Conservation (phyloP, 2,888 invertebrate genomes). For the Drosophila affinis region DNA sequence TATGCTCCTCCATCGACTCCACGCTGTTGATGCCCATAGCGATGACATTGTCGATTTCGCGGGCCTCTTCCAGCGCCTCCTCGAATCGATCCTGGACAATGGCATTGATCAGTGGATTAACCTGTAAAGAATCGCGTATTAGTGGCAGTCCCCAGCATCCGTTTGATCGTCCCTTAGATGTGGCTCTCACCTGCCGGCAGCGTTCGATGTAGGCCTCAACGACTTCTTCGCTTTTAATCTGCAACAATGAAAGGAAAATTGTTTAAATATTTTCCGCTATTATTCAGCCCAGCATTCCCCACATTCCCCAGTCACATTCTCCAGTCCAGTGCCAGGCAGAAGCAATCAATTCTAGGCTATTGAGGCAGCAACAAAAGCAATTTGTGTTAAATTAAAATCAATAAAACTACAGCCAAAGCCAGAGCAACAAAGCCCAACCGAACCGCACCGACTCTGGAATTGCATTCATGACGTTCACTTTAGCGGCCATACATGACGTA, state of each 20-base stretch:
- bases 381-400: constrained; percentile 71
- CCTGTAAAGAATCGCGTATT: constrained; percentile 83
- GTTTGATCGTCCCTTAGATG: background rate
- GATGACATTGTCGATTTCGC: constrained; percentile 88
- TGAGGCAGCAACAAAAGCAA: constrained; percentile 57
- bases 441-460: background rate
- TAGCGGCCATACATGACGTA: constrained; percentile 43
- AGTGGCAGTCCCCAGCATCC: background rate
- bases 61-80: constrained; percentile 90
- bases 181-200: constrained; percentile 89
- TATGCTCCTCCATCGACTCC: constrained; percentile 87
- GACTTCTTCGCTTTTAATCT: constrained; percentile 89
- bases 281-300: constrained; percentile 25
- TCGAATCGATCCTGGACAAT: constrained; percentile 91
- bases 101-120: constrained; percentile 91
- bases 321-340: background rate
- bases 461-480: constrained; percentile 51
- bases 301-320: constrained; percentile 11
- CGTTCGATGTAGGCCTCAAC: constrained; percentile 90
- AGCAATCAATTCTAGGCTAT: constrained; percentile 31
- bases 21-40: constrained; percentile 85
- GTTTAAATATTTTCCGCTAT: constrained; percentile 3
- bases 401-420: constrained; percentile 48
- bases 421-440: constrained; percentile 8
- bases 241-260: constrained; percentile 66